Percentiles rank a stretch among this genome's conserved stretches.
These are phyloP conservation scores for Lycia hirtaria DNA, from an alignment of 2,888 invertebrate species.

Conservation along the genomic window DNA sequence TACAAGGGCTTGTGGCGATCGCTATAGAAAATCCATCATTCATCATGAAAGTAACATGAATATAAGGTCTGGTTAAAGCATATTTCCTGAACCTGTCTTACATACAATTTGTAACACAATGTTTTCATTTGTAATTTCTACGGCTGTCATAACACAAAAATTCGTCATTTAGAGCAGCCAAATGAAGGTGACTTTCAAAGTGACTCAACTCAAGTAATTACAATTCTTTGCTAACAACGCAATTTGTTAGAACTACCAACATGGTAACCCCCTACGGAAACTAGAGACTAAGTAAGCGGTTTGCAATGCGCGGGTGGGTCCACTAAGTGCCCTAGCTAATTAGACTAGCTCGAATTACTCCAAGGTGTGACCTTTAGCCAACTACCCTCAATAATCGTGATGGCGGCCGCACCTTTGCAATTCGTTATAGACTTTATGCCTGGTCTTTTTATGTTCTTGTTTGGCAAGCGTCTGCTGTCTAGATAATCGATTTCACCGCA, in stretches of 20 bases:
- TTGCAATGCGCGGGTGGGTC: constrained; percentile 46
- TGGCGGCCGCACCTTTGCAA: constrained; percentile 56
- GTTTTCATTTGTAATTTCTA: constrained; percentile 25
- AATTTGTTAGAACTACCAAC: constrained; percentile 5
- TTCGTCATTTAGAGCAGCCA: constrained; percentile 29
- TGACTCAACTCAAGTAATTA: constrained; percentile 23
- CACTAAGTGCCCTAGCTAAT: constrained; percentile 55
- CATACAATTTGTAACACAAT: constrained; percentile 9
- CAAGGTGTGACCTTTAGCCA: constrained; percentile 65
- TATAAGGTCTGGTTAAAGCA: neutral
- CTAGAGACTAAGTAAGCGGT: constrained; percentile 36
- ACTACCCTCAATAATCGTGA: constrained; percentile 57
- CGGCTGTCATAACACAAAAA: constrained; percentile 22
- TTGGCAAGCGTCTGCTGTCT: constrained; percentile 34
- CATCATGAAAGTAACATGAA: neutral
- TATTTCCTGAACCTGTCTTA: neutral
- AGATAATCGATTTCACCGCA: constrained; percentile 28
- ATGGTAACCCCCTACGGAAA: constrained; percentile 25
- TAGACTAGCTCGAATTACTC: constrained; percentile 62
- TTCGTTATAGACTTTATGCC: constrained; percentile 41
- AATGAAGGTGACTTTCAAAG: constrained; percentile 21
- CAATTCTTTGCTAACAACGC: constrained; percentile 9
- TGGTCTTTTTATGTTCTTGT: constrained; percentile 30
- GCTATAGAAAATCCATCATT: too few relatives aligned
- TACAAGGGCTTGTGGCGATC: too few relatives aligned